These are phyloP conservation scores for Manacus vitellinus DNA, from an alignment of 2,113 vertebrate genomes.

Conservation along the genomic window DNA sequence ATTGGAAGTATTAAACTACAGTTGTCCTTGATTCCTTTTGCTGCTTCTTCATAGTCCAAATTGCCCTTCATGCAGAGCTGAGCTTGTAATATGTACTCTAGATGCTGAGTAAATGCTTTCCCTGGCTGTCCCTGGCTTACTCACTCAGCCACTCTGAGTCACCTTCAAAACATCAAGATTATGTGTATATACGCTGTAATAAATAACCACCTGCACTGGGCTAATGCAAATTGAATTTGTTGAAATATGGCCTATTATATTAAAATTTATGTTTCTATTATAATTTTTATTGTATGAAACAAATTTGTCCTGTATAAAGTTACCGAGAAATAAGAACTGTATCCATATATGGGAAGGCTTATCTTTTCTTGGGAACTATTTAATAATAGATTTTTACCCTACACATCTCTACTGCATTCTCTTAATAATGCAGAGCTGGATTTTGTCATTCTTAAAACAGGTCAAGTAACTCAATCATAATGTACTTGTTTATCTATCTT, in stretches of 20 bases:
- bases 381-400: slow-evolving; percentile 13
- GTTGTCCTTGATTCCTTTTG: slow-evolving; percentile 78
- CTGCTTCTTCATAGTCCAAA: slow-evolving; percentile 81
- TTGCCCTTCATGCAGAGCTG: slow-evolving; percentile 88
- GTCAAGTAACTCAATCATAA: neutral
- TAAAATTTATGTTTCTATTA: slow-evolving; percentile 85
- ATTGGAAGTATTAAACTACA: slow-evolving; percentile 40
- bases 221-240: slow-evolving; percentile 82
- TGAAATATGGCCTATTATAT: slow-evolving; percentile 84
- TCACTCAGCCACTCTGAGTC: slow-evolving; percentile 68
- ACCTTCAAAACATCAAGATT: slow-evolving; percentile 81
- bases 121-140: slow-evolving; percentile 61
- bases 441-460: slow-evolving; percentile 2
- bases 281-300: slow-evolving; percentile 69
- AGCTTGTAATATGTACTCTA: slow-evolving; percentile 83
- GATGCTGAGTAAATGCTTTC: slow-evolving; percentile 86
- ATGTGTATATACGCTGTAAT: slow-evolving; percentile 79
- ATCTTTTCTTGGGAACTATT: slow-evolving; percentile 34
- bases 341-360: slow-evolving; percentile 1
- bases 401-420: neutral
- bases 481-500: neutral
- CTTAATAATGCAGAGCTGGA: slow-evolving; percentile 10
- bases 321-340: slow-evolving; percentile 46
- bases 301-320: slow-evolving; percentile 53
- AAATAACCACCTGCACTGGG: slow-evolving; percentile 82